These are phyloP conservation scores for Stenchaetothrips biformis DNA, from an alignment of 2,888 invertebrate species.

Conservation along the genomic window DNA sequence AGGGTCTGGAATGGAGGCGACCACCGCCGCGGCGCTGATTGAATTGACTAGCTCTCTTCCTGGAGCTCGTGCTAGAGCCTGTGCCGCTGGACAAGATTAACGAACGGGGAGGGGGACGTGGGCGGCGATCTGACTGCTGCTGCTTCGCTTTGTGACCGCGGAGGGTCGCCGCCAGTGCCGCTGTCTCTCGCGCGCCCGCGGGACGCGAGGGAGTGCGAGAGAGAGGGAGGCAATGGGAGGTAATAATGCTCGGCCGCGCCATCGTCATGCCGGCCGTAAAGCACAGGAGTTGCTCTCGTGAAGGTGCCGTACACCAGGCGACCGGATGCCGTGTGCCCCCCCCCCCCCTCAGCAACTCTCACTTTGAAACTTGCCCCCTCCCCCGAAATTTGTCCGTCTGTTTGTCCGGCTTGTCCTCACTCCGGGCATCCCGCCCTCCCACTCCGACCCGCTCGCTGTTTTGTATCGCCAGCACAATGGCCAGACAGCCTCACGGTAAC, in stretches of 20 bases:
- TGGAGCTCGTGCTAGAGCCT: not conserved
- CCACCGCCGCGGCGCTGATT: not conserved
- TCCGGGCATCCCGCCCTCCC: not conserved
- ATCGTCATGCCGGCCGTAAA: not conserved
- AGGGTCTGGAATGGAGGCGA: not conserved
- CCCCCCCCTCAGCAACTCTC: not conserved
- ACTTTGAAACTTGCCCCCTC: not conserved
- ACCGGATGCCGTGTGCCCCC: not conserved
- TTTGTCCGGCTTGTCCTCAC: not conserved
- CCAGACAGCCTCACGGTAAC: not conserved
- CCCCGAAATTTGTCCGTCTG: not conserved
- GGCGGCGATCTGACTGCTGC: not conserved
- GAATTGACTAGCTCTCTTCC: slow-evolving; percentile 7
- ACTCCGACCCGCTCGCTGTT: not conserved
- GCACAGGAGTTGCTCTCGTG: not conserved
- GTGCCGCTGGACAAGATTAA: slow-evolving; percentile 13
- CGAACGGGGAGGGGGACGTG: not conserved
- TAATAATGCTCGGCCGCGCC: not conserved
- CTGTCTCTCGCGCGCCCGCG: not conserved
- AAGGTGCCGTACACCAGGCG: too few species aligned
- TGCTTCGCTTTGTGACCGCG: slow-evolving; percentile 13
- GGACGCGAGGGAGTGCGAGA: not conserved
- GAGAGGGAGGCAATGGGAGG: not conserved
- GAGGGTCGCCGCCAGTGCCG: not conserved
- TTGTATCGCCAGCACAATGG: slow-evolving; percentile 9